Percentiles rank a stretch among this genome's conserved stretches.
These are phyloP conservation scores for Saccopteryx bilineata DNA, from an alignment of 2,113 vertebrate genomes.

Conservation along the genomic window DNA sequence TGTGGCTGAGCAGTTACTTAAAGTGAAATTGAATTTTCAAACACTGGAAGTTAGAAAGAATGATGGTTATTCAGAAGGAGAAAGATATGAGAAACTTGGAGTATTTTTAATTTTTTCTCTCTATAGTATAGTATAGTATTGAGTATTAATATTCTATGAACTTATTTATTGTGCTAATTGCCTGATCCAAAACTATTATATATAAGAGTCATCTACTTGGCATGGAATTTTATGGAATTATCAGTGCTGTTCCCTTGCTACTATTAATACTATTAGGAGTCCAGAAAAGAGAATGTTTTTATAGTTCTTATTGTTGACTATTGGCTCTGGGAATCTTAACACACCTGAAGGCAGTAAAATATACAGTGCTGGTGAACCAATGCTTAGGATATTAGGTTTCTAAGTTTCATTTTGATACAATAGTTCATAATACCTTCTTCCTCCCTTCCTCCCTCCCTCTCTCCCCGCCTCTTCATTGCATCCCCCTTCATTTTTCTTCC, in stretches of 20 bases:
- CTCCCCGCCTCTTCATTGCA: no score
- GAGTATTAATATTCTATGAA: background rate
- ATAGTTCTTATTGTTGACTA: background rate
- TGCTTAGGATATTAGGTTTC: background rate
- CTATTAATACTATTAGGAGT: background rate
- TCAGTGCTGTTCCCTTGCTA: background rate
- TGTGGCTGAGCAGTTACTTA: constrained; percentile 7
- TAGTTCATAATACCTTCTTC: background rate
- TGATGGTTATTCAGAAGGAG: background rate
- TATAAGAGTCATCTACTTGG: background rate
- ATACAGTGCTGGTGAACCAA: fast-evolving
- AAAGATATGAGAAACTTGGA: background rate
- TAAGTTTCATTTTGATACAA: background rate
- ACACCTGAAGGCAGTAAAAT: background rate
- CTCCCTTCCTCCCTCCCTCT: fast-evolving
- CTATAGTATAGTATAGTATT: background rate
- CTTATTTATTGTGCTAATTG: background rate
- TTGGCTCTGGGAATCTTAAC: background rate
- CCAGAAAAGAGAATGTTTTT: background rate
- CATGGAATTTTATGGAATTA: background rate
- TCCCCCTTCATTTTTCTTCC: background rate
- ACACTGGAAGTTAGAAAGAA: background rate
- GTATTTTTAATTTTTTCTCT: background rate
- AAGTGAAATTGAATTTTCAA: constrained; percentile 20
- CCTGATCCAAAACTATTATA: background rate